Conservation (phyloP, 1,140 invertebrate species). For the Rhagoletis pomonella region DNA sequence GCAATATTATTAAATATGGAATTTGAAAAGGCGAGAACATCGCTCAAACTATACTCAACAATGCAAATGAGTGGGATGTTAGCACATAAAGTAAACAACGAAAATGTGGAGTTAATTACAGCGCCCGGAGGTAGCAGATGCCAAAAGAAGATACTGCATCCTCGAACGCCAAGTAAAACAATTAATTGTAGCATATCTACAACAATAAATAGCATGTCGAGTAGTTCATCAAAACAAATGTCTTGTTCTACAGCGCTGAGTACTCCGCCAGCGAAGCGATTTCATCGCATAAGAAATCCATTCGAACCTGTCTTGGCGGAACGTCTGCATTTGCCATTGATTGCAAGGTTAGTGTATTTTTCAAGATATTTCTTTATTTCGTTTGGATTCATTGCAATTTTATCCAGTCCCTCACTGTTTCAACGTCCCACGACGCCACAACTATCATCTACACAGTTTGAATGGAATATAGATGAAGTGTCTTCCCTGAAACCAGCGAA, state of each 20-base stretch:
- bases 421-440: slow-evolving; percentile 67
- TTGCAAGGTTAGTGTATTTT: slow-evolving; percentile 66
- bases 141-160: slow-evolving; percentile 30
- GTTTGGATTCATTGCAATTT: neutral
- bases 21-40: neutral
- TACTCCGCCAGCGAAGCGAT: slow-evolving; percentile 66
- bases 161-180: slow-evolving; percentile 9
- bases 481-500: slow-evolving; percentile 76
- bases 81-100: neutral
- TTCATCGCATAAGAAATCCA: slow-evolving; percentile 70
- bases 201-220: neutral
- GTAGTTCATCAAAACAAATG: slow-evolving; percentile 38
- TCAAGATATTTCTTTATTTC: slow-evolving; percentile 1
- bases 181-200: slow-evolving; percentile 7
- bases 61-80: slow-evolving; percentile 15
- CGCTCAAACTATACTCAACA: slow-evolving; percentile 1
- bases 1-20: neutral
- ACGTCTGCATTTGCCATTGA: slow-evolving; percentile 70
- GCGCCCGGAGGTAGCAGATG: neutral
- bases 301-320: slow-evolving; percentile 69
- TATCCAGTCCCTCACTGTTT: slow-evolving; percentile 70
- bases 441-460: slow-evolving; percentile 74
- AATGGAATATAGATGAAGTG: slow-evolving; percentile 77
- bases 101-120: neutral
- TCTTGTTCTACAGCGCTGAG: slow-evolving; percentile 56